Evolutionary conservation across 2,113 vertebrate species (phyloP), one percentile per base, ranked within the genome.

Genomic region (Crypturellus undulatus): DNA sequence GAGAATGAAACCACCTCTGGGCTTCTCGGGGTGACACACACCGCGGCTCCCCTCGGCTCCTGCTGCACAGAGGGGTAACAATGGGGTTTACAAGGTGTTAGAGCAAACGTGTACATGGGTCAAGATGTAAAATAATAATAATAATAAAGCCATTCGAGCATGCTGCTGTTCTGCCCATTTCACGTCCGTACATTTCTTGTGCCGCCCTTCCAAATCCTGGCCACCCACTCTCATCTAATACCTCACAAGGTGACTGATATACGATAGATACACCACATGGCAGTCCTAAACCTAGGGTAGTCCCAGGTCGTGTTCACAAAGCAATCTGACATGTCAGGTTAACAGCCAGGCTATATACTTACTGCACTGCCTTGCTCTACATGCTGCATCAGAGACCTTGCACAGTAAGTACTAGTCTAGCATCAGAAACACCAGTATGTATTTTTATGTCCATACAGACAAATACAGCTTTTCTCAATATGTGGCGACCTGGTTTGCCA

Each of bases 241-340:
- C 6, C 77, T 63, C 60, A 42, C 25, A 90, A 94, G 78, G 90
- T 26, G 32, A 26, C 34, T 51, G 60, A 75, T 87, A 38, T 1
- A 43, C 51, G 49, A 62, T 8, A 73, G 43, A 42, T 26, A 60
- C 21, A 38, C 43, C 43, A 16, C 15, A 43, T 2, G 89, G 52
- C 75, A 85, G 59, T 20, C 15, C 67, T 76, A 6, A 85, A 32
- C 45, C n/a, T 54, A 77, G 30, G 40, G 49, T 32, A 91, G 68
- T 30, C 75, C 51, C 76, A 93, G 85, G 87, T 58, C 62, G 52
- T 28, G 49, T 64, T 85, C 36, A 68, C 63, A 93, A 84, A 87
- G 71, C 75, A 82, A 93, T 82, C 49, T 85, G 75, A 90, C 67
- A 72, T 59, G 21, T 58, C 49, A 83, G 75, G 85, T 79, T 88